Base-by-base conservation (phyloP, 2,888 invertebrate species). In the Nephrotoma flavescens region DNA sequence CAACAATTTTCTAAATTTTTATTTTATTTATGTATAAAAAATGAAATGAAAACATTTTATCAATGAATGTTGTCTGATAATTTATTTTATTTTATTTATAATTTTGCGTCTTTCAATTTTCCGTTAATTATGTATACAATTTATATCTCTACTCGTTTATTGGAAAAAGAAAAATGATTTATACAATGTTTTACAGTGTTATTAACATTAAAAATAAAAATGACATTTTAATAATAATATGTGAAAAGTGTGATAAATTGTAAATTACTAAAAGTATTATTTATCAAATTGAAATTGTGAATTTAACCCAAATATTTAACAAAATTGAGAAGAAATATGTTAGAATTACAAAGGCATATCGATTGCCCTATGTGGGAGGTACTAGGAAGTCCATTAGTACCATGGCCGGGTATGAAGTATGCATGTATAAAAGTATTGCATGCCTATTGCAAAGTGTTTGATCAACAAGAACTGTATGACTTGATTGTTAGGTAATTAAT, bases 361-460 rank as follows among this genome's bases (percentile, higher is more conserved):
- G 92, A 93, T 90, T 94, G 94, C 91, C 94, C 94, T 84, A 92
- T 94, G 92, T 92, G 93, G 90, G 93, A 93, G 89, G 94, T 93
- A 88, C 90, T 94, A 92, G 90, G 90, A 87, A 90, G 90, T 87
- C 89, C 92, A 87, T 89, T 90, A 87, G 92, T 95, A 88, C 95
- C 95, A 88, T 97, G 96, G 97, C 95, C 95, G n/a, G 97, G 96
- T 85, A 93, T 97, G 90, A 94, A 95, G 89, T 95, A 96, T 92
- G 95, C 96, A 88, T 97, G 97, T 91, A 93, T 97, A 88, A 95
- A 96, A 92, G 95, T 97, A 87, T 93, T 97, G 87, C 96, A 96
- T 90, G 93, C 97, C 87, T 97, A 97, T 92, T 96, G 96, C 92
- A 97, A 96, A 91, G 96, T 96, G 89, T 97, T 97, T 92, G 96